Evolutionary conservation across 2,113 vertebrate genomes (phyloP), one percentile per base, ranked within the genome.

Genomic region (Proteles cristata): DNA sequence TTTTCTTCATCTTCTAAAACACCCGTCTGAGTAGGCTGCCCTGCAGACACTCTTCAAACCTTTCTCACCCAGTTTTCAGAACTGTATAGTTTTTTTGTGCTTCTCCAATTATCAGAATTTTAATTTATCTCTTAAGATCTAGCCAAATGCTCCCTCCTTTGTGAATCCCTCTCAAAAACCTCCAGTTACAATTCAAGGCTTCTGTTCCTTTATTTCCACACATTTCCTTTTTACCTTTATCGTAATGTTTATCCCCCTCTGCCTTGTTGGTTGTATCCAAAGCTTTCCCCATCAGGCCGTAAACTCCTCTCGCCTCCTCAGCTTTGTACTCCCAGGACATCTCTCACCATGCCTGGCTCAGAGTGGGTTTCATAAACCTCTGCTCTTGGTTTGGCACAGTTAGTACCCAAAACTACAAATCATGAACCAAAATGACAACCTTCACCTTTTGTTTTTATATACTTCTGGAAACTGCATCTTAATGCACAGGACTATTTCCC

Each of bases 1-100:
- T 97, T 79, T 93, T 79, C 61, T 7, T 73, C 84, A 58, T 90
- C 89, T 85, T 80, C 65, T 25, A 86, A 88, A 82, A 53, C 35
- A 58, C 5, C 7, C 81, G 50, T 28, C 61, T 79, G 14, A 53
- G 25, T 43, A 16, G 39, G 61, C 35, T 83, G 26, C 45, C 68
- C 73, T 58, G 7, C 43, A 66, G 50, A 73, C 11, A 31, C 12
- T 4, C 63, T 23, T 50, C 31, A 23, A 58, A 25, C 48, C 9
- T 79, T 71, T 95, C 61, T 71, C 15, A 58, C n/a, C 80, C 15
- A 12, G 0, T 74, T 91, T 66, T 92, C 91, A 25, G 5, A 74
- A 39, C 28, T 58, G 11, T 88, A 5, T 35, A 15, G 16, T 28
- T 71, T 80, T 80, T 25, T 39, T 69, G 21, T 79, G 17, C 66